Base-by-base conservation (phyloP, 2,797 vertebrate species). In the Gephyroberyx darwinii region DNA sequence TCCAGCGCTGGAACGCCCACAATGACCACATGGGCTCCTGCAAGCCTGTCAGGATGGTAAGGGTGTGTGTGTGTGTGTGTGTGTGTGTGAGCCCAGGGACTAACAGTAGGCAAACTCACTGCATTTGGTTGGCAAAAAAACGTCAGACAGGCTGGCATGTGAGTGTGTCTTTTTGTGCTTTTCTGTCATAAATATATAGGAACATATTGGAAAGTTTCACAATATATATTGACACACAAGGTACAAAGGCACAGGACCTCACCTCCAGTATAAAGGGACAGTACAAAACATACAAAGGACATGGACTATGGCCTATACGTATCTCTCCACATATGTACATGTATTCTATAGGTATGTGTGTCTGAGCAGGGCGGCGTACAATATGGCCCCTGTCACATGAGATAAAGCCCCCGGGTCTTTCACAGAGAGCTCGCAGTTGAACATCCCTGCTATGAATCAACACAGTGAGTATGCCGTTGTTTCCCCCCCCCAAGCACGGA, bases 1-100 rank as follows among this genome's bases (percentile, higher is more conserved):
- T 96, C 91, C 94, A 94, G 86, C 94, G 91, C 78, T 98, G 96
- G 97, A 98, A 96, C 0, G 90, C 94, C 30, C 95, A 93, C 89
- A 95, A 95, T 0, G 96, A 98, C 88, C 97, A 96, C 92, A 95
- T 97, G 95, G 96, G 95, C 69, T 97, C 96, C 90, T 96, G 95
- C 83, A 92, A 78, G 72, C 96, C 96, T 12, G 63, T 96, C 2
- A 93, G 93, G 50, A 97, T 96, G 96, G 95, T 96, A 90, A 86
- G 57, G 12, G 33, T 59, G 65, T 8, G 62, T 26, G 59, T 26
- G 37, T 33, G 55, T 58, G 35, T 57, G 55, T 37, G 55, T 57
- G 55, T 30, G 55, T 62, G 77, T 60, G 71, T 77, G 51, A 80
- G 62, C 41, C 65, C n/a, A 55, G 68, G 70, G 80, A 68, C 35